Evolutionary conservation across 2,113 vertebrate species (phyloP).

Genomic region (Mastomys natalensis): DNA sequence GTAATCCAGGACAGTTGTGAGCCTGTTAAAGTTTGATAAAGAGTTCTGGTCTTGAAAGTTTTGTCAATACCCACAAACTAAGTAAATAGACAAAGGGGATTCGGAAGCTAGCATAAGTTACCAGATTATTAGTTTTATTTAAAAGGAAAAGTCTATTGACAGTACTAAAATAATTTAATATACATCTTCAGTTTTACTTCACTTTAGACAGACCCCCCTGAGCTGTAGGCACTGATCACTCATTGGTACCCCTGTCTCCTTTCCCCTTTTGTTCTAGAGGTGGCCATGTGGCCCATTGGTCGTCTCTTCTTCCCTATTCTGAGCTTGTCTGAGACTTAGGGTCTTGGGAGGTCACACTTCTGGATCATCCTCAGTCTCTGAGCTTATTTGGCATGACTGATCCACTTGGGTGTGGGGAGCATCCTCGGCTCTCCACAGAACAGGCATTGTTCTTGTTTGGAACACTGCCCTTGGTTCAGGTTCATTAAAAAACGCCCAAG

Average conservation of each 20-base stretch:
- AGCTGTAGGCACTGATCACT: background rate
- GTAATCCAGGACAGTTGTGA: accelerated
- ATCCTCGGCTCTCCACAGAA: background rate
- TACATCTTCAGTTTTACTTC: background rate
- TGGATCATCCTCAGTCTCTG: background rate
- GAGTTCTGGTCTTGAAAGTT: background rate
- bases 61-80: background rate
- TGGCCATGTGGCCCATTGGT: background rate
- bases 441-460: constrained; percentile 41
- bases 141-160: constrained; percentile 39
- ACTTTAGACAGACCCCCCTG: background rate
- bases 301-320: background rate
- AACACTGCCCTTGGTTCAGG: background rate
- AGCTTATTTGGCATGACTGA: background rate
- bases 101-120: background rate
- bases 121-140: background rate
- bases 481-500: constrained; percentile 4
- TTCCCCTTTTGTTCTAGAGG: background rate
- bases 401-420: background rate
- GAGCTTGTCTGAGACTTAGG: background rate
- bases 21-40: background rate
- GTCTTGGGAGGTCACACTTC: background rate
- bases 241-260: accelerated
- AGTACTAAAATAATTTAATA: background rate
- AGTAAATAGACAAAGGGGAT: background rate